These are phyloP conservation scores for Paelopatides confundens DNA, from an alignment of 53 echinoderm and acorn worm genomes.

Conservation along the genomic window DNA sequence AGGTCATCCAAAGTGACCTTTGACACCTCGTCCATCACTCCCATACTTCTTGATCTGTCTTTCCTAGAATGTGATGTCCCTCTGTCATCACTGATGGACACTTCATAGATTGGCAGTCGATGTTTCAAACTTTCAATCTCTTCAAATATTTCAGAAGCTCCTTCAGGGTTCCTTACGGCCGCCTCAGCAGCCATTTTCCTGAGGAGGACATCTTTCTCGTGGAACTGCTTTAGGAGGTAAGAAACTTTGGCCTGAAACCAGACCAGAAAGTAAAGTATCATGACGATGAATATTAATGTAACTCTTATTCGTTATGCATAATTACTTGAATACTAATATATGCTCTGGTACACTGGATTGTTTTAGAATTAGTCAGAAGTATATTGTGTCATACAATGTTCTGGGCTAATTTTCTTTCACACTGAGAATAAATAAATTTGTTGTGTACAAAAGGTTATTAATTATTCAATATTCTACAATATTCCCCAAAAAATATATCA, in stretches of 20 bases:
- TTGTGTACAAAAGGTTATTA: no score
- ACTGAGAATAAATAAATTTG: no score
- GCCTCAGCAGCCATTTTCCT: slow-evolving; percentile 79
- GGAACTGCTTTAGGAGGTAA: slow-evolving; percentile 85
- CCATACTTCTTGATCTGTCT: not conserved
- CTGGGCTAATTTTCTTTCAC: no score
- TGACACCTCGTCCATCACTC: not conserved
- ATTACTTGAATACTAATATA: no score
- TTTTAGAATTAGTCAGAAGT: no score
- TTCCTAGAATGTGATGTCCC: not conserved
- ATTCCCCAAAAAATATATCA: no score
- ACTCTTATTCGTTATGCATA: no score
- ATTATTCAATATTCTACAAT: no score
- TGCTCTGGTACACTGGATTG: no score
- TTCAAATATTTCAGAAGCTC: slow-evolving; percentile 68
- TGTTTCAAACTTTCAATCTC: slow-evolving; percentile 68
- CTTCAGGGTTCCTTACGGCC: slow-evolving; percentile 60
- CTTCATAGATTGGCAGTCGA: not conserved
- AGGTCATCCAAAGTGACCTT: not conserved
- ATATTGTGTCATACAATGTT: no score
- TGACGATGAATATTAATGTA: no score
- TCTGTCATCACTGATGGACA: not conserved
- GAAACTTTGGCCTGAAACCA: slow-evolving; percentile 88
- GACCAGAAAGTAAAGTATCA: no score
- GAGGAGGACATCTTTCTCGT: slow-evolving; percentile 82